phyloP scores from a whole-genome alignment of 1,140 invertebrate genomes.

The Drosophila fuyamai region DNA sequence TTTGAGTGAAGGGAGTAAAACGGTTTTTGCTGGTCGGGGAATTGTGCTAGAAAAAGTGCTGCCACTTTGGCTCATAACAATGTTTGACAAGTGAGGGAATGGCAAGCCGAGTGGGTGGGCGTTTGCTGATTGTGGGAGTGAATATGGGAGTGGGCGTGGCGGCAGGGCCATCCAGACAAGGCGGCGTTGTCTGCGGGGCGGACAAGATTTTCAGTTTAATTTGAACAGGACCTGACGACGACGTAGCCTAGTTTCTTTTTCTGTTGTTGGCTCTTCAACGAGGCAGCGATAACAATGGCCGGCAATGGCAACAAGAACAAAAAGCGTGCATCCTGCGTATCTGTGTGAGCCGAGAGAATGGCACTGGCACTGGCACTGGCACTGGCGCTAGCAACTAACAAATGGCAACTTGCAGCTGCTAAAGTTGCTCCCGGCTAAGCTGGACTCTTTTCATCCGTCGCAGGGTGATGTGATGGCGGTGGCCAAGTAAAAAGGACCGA shows the following conservation, averaged over 20 bases:
- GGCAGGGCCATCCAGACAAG: conserved; percentile 37
- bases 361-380: conserved; percentile 13
- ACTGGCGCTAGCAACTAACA: conserved; percentile 1
- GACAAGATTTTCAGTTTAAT: conserved; percentile 81
- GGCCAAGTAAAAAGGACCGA: conserved; percentile 6
- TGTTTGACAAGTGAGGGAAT: conserved; percentile 50
- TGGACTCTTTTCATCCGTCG: conserved; percentile 53
- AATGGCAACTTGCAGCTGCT: conserved; percentile 45
- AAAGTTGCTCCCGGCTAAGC: conserved; percentile 62
- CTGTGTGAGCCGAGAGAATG: conserved; percentile 5
- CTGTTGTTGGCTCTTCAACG: conserved; percentile 39
- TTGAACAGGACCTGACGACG: conserved; percentile 73
- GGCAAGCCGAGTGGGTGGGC: conserved; percentile 11
- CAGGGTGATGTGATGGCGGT: conserved; percentile 8
- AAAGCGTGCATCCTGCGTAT: conserved; percentile 73
- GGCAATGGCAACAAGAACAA: conserved; percentile 55
- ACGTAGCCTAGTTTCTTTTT: conserved; percentile 69
- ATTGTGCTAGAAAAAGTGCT: conserved; percentile 72
- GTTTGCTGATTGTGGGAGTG: neutral
- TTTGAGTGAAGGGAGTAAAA: neutral
- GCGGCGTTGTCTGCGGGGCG: conserved; percentile 43
- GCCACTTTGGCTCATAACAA: conserved; percentile 72
- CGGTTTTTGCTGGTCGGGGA: conserved; percentile 14
- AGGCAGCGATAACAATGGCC: conserved; percentile 49
- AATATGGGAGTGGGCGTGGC: conserved; percentile 6